These are phyloP conservation scores for Dendroctonus valens DNA, from an alignment of 1,140 invertebrate genomes.

Conservation along the genomic window DNA sequence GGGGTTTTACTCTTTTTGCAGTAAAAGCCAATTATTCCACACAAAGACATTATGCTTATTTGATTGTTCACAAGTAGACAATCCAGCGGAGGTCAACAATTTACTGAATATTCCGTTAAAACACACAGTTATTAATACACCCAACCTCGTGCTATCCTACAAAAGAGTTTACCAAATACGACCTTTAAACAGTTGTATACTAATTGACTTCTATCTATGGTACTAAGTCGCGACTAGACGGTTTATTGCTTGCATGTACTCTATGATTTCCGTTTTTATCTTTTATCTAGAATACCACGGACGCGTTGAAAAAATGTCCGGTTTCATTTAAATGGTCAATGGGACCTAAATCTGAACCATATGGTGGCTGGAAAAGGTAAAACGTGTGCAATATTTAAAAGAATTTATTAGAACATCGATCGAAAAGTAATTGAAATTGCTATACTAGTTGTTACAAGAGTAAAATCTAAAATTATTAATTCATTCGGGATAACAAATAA, in stretches of 20 bases:
- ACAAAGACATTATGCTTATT: background rate
- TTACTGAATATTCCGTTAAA: conserved; percentile 28
- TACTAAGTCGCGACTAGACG: conserved; percentile 18
- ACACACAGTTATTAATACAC: conserved; percentile 22
- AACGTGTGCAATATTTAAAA: too few species aligned
- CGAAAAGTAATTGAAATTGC: too few species aligned
- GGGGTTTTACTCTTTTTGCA: background rate
- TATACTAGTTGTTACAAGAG: too few species aligned
- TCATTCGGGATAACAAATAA: too few species aligned
- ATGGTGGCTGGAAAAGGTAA: background rate
- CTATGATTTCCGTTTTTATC: conserved; percentile 25
- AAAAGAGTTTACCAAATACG: conserved; percentile 27
- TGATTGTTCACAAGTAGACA: background rate
- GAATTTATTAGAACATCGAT: too few species aligned
- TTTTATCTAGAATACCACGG: conserved; percentile 17
- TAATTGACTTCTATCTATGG: conserved; percentile 26
- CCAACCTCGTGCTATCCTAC: conserved; percentile 13
- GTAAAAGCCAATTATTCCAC: background rate
- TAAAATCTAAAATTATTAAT: too few species aligned
- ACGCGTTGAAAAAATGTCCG: conserved; percentile 17
- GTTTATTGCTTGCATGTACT: conserved; percentile 24
- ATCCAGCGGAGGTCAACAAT: background rate
- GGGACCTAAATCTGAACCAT: conserved; percentile 22
- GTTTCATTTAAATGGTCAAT: conserved; percentile 25
- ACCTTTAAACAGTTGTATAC: conserved; percentile 30